Percentiles rank a stretch among this genome's conserved stretches.
These are phyloP conservation scores for Ichneumoninae sp. DNA, from an alignment of 2,888 invertebrate genomes.

Conservation along the genomic window DNA sequence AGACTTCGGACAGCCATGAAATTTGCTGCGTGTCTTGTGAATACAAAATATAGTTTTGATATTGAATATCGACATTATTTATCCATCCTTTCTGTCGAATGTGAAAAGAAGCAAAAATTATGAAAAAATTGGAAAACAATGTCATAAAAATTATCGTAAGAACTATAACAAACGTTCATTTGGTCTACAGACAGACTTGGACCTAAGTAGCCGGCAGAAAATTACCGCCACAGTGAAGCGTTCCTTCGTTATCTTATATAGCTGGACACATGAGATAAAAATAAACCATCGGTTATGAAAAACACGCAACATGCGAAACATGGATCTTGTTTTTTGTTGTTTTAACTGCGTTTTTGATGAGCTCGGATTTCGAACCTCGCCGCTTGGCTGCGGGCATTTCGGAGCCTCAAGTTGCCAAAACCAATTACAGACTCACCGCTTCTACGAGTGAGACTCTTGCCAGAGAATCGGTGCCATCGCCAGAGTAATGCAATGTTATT, in stretches of 20 bases:
- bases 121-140: too few species aligned
- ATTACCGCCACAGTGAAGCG: not conserved
- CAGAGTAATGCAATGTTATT: slow-evolving; percentile 34
- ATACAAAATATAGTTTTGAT: too few species aligned
- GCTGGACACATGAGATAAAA: not conserved
- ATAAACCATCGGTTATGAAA: not conserved
- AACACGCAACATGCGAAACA: not conserved
- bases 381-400: not conserved
- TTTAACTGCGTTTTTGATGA: not conserved
- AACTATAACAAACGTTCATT: not conserved
- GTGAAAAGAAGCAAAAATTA: too few species aligned
- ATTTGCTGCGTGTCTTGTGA: too few species aligned
- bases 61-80: too few species aligned
- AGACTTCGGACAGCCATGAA: too few species aligned
- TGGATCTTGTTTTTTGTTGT: not conserved
- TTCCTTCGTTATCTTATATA: not conserved
- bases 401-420: not conserved
- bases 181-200: not conserved
- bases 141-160: too few species aligned
- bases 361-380: not conserved
- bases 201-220: not conserved
- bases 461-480: slow-evolving; percentile 36
- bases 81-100: too few species aligned
- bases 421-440: slow-evolving; percentile 27
- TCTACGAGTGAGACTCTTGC: slow-evolving; percentile 37